phyloP scores from a whole-genome alignment of 2,113 vertebrate genomes.

The Ranitomeya variabilis region DNA sequence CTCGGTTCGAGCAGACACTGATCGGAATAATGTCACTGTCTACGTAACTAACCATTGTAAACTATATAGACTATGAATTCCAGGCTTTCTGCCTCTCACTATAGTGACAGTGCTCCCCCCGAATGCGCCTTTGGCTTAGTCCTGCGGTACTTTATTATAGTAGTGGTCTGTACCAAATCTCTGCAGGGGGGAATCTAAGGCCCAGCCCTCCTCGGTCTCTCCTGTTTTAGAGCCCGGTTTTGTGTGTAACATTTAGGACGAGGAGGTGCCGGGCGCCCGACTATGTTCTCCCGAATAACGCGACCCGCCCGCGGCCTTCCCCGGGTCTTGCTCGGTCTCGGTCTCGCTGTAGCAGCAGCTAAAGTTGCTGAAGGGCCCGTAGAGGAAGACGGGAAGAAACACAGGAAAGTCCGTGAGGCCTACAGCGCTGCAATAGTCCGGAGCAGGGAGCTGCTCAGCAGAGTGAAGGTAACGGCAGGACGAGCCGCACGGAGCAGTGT shows the following conservation, averaged over 20 bases:
- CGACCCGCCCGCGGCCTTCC: neutral
- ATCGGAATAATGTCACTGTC: too few species aligned
- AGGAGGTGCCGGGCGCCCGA: neutral
- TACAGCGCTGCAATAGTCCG: slow-evolving; percentile 74
- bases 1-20: too few species aligned
- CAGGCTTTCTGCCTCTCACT: neutral
- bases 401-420: slow-evolving; percentile 12
- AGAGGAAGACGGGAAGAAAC: slow-evolving; percentile 19
- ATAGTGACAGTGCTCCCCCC: neutral
- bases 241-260: neutral
- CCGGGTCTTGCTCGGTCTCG: neutral
- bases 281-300: slow-evolving; percentile 28
- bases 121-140: slow-evolving; percentile 10
- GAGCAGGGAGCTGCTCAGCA: slow-evolving; percentile 81
- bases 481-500: neutral
- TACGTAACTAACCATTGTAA: too few species aligned
- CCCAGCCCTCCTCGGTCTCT: neutral
- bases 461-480: slow-evolving; percentile 57
- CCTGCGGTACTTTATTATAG: neutral
- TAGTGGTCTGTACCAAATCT: neutral
- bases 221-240: neutral
- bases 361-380: neutral
- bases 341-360: slow-evolving; percentile 27
- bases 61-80: too few species aligned
- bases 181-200: neutral